These are phyloP conservation scores for zebrafish (Danio rerio) DNA, from an alignment of 2,113 vertebrate genomes.

Conservation along the genomic window DNA sequence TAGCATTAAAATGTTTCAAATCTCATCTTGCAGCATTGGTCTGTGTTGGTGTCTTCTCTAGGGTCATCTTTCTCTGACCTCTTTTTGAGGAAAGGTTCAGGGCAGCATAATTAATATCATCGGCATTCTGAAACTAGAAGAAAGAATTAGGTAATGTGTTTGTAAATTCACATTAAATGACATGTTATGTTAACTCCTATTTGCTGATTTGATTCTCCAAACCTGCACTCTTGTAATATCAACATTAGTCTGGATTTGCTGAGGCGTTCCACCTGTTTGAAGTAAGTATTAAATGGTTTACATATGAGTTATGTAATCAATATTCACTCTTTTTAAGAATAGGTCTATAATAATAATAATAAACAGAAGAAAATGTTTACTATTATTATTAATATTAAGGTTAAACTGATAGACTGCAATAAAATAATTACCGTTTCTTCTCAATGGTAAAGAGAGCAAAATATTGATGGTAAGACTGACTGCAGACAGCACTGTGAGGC, in stretches of 20 bases:
- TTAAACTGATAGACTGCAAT: neutral
- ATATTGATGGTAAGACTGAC: neutral
- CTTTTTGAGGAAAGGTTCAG: constrained; percentile 6
- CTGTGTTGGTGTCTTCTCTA: neutral
- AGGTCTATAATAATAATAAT: neutral
- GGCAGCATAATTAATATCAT: constrained; percentile 8
- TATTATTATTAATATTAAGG: no score
- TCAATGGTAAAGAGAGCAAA: neutral
- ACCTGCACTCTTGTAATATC: neutral
- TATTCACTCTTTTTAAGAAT: neutral
- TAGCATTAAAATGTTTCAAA: neutral
- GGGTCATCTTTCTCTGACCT: constrained; percentile 9
- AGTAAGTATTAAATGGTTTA: neutral
- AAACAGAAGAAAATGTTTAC: no score
- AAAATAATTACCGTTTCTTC: constrained; percentile 2
- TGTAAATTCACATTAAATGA: neutral
- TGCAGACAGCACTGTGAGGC: neutral
- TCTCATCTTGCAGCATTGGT: neutral
- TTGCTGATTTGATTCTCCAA: neutral
- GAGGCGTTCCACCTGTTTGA: neutral
- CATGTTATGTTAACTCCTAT: neutral
- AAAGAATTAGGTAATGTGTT: neutral
- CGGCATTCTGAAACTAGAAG: neutral
- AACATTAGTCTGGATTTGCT: neutral
- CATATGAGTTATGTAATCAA: neutral